A percentile compares a stretch with the other conserved stretches of the same genome.
Conservation (phyloP, 53 echinoderm and acorn worm genomes). For the Crossaster papposus region DNA sequence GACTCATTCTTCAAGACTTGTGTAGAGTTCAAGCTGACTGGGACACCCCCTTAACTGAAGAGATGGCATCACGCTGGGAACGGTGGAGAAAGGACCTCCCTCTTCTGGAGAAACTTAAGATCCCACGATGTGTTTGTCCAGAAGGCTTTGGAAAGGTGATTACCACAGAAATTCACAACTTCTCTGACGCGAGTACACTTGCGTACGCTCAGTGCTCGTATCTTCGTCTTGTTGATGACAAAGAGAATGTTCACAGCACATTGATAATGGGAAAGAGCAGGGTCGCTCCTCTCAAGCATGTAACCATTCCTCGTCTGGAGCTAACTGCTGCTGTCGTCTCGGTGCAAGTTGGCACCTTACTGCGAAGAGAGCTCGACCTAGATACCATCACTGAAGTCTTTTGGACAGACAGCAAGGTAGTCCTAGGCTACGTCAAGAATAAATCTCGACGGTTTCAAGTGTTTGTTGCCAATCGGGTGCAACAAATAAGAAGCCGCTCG, state of each 20-base stretch:
- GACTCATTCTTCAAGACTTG: too few relatives aligned
- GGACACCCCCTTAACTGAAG: too few relatives aligned
- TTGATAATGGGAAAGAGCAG: slow-evolving; percentile 67
- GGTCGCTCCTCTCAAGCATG: slow-evolving; percentile 59
- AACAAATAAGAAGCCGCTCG: slow-evolving; percentile 35
- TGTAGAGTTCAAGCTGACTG: too few relatives aligned
- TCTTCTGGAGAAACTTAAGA: too few relatives aligned
- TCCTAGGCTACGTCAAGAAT: slow-evolving; percentile 57
- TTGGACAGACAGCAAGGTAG: slow-evolving; percentile 67
- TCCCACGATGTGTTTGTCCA: too few relatives aligned
- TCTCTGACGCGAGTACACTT: slow-evolving; percentile 64
- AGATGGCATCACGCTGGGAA: too few relatives aligned
- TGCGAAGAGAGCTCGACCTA: slow-evolving; percentile 26
- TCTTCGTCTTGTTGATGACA: slow-evolving; percentile 50
- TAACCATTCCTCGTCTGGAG: slow-evolving; percentile 75
- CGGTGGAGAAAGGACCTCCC: too few relatives aligned
- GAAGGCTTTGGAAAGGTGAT: too few relatives aligned
- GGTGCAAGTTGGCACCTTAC: slow-evolving; percentile 36
- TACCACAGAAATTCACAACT: slow-evolving; percentile 48
- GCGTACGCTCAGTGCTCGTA: slow-evolving; percentile 78
- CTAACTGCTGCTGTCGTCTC: slow-evolving; percentile 69
- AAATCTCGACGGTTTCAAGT: slow-evolving; percentile 51
- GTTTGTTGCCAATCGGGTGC: slow-evolving; percentile 63
- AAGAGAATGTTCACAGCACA: slow-evolving; percentile 22
- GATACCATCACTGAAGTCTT: slow-evolving; percentile 46